These are phyloP conservation scores for Serinus canaria DNA, from an alignment of 2,113 vertebrate genomes.

Conservation along the genomic window DNA sequence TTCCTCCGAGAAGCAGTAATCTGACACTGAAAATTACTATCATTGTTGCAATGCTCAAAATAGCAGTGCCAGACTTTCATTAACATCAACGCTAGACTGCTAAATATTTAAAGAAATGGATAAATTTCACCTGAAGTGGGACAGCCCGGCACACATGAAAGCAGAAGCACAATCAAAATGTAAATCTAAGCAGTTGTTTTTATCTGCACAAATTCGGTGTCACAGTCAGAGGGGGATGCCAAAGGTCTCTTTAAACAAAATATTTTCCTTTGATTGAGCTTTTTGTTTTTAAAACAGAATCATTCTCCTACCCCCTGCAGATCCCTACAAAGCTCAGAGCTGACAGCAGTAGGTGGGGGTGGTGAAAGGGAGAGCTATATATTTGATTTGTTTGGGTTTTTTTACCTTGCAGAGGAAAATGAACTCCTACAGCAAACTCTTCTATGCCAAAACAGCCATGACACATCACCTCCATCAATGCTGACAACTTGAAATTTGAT, in stretches of 20 bases:
- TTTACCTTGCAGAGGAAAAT: constrained; percentile 61
- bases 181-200: constrained; percentile 70
- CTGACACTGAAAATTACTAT: constrained; percentile 91
- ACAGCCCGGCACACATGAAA: constrained; percentile 68
- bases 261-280: constrained; percentile 70
- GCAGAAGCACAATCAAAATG: constrained; percentile 69
- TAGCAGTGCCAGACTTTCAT: constrained; percentile 89
- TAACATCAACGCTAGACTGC: constrained; percentile 92
- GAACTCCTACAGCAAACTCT: constrained; percentile 53
- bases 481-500: constrained; percentile 33
- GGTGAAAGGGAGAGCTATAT: constrained; percentile 51
- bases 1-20: constrained; percentile 82
- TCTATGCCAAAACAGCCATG: constrained; percentile 32
- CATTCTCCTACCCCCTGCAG: constrained; percentile 60
- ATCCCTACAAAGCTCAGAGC: constrained; percentile 37
- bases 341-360: constrained; percentile 61
- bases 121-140: constrained; percentile 81
- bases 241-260: constrained; percentile 68
- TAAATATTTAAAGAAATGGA: constrained; percentile 94
- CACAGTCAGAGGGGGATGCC: constrained; percentile 62
- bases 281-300: constrained; percentile 68
- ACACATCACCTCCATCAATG: constrained; percentile 31
- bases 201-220: constrained; percentile 61
- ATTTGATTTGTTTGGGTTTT: constrained; percentile 57
- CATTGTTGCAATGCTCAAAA: constrained; percentile 87